phyloP scores from a whole-genome alignment of 2,113 vertebrate genomes.

The Oostethus manadensis region DNA sequence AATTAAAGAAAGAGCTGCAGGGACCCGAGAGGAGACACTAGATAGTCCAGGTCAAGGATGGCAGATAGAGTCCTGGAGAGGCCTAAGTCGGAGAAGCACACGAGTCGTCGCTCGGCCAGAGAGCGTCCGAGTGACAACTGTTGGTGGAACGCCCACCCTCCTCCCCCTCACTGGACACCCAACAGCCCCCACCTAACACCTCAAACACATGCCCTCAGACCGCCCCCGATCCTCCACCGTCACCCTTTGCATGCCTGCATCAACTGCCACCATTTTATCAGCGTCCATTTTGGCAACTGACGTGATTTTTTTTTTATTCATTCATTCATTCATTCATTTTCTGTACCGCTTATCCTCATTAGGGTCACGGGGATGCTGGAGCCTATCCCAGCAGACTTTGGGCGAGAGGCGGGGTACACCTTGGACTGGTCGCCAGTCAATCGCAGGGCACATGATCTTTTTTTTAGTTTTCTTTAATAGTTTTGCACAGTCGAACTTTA shows the following conservation, averaged over 20 bases:
- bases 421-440: too few species aligned
- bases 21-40: neutral
- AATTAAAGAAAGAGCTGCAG: neutral
- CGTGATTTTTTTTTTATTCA: neutral
- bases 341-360: too few species aligned
- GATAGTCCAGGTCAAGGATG: conserved; percentile 39
- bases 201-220: conserved; percentile 2
- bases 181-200: conserved; percentile 3
- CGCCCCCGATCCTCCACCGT: conserved; percentile 26
- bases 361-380: too few species aligned
- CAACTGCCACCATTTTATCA: conserved; percentile 75
- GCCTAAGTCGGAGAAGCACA: conserved; percentile 34
- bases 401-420: too few species aligned
- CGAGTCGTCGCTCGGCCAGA: conserved; percentile 35
- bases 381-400: too few species aligned
- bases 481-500: too few species aligned
- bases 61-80: conserved; percentile 25
- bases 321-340: too few species aligned
- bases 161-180: conserved; percentile 1
- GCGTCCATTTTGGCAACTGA: conserved; percentile 46
- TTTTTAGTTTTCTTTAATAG: too few species aligned
- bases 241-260: conserved; percentile 69
- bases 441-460: too few species aligned
- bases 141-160: conserved; percentile 38
- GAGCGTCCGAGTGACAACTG: conserved; percentile 59